These are phyloP conservation scores for Altica lythri DNA, from an alignment of 2,888 invertebrate species.

Conservation along the genomic window DNA sequence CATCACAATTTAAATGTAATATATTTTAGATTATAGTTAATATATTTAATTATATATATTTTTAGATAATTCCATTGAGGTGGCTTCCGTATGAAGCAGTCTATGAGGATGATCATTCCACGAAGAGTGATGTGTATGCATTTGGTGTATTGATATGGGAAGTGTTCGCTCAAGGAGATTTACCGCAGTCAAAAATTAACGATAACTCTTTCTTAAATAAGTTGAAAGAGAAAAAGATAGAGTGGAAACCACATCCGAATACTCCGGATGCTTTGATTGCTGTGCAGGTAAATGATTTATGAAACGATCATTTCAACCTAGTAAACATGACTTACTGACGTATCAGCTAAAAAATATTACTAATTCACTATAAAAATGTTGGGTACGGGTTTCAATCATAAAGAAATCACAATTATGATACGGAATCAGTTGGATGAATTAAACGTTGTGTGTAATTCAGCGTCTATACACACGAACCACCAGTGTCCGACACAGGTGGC, in stretches of 20 bases:
- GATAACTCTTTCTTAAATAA: conserved; percentile 74
- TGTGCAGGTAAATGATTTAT: conserved; percentile 57
- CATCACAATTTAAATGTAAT: no score
- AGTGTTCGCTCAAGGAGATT: conserved; percentile 77
- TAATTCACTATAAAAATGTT: no score
- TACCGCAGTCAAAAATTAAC: conserved; percentile 75
- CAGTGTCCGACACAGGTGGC: no score
- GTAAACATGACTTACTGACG: no score
- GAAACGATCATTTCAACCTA: no score
- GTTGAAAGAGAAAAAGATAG: conserved; percentile 67
- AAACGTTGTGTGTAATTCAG: no score
- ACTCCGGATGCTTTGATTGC: conserved; percentile 66
- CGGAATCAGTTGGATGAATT: no score
- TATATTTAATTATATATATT: conserved; percentile 32
- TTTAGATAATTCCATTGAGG: conserved; percentile 79
- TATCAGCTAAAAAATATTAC: no score
- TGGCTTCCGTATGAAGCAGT: conserved; percentile 92
- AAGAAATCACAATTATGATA: no score
- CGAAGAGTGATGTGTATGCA: conserved; percentile 92
- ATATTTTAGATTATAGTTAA: neutral
- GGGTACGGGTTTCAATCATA: no score
- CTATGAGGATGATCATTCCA: conserved; percentile 87
- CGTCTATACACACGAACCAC: no score
- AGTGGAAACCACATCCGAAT: conserved; percentile 71
- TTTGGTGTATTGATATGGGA: conserved; percentile 91